Evolutionary conservation across 2,888 invertebrate species (phyloP).

Genomic region (Acheta domesticus): DNA sequence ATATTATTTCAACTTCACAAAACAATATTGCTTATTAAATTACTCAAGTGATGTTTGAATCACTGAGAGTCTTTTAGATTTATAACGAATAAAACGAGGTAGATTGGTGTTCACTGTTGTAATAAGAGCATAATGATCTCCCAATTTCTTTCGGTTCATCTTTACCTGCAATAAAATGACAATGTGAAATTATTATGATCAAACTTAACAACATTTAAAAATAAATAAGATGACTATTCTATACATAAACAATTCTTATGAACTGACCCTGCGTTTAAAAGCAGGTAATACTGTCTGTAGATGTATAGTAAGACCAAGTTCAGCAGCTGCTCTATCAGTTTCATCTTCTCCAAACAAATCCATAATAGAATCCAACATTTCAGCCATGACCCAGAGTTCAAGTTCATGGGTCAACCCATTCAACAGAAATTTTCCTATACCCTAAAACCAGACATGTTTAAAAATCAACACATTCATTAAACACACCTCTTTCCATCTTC

Average conservation of each 20-base stretch:
- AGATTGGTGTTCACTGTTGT: conserved; percentile 67
- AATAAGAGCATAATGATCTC: conserved; percentile 66
- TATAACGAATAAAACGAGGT: conserved; percentile 69
- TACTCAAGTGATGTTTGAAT: too few relatives aligned
- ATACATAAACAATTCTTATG: not conserved
- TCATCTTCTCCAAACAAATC: conserved; percentile 76
- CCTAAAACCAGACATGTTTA: conserved; percentile 29
- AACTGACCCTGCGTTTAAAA: conserved; percentile 62
- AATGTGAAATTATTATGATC: too few relatives aligned
- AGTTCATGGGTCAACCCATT: conserved; percentile 57
- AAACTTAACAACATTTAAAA: too few relatives aligned
- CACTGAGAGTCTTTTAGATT: conserved; percentile 48
- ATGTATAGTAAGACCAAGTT: conserved; percentile 62
- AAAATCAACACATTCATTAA: not conserved
- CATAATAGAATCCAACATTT: conserved; percentile 70
- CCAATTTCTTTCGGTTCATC: conserved; percentile 61
- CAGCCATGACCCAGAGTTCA: conserved; percentile 69
- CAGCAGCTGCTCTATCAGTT: conserved; percentile 61
- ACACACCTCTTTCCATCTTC: not conserved
- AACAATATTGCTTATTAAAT: too few relatives aligned
- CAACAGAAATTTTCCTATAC: conserved; percentile 56
- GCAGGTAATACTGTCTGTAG: conserved; percentile 56
- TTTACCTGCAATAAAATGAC: conserved; percentile 53
- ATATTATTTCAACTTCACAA: too few relatives aligned
- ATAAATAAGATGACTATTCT: too few relatives aligned